phyloP scores from a whole-genome alignment of 2,113 vertebrate genomes.

The Seriola rivoliana region DNA sequence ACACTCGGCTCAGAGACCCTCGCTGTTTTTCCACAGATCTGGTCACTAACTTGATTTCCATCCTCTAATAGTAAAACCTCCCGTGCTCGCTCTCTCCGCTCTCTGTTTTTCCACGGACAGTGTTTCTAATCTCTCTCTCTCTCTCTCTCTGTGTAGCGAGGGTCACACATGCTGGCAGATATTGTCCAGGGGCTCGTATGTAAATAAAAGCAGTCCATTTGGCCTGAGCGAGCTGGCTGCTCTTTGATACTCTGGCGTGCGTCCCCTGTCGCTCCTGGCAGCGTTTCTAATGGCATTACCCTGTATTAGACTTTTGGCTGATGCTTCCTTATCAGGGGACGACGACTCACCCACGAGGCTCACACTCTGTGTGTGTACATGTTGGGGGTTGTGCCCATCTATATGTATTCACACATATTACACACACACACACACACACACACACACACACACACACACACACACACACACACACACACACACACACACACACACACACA shows the following conservation, averaged over 20 bases:
- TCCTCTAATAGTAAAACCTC: constrained; percentile 28
- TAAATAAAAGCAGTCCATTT: constrained; percentile 75
- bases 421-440: constrained; percentile 7
- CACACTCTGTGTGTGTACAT: constrained; percentile 10
- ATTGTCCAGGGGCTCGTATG: constrained; percentile 67
- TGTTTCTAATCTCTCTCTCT: constrained; percentile 26
- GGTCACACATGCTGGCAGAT: constrained; percentile 57
- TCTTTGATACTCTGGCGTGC: constrained; percentile 68
- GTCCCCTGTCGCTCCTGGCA: constrained; percentile 66
- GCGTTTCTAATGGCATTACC: constrained; percentile 75
- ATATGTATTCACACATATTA: not conserved
- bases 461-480: not conserved
- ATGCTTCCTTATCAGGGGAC: constrained; percentile 48
- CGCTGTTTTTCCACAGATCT: constrained; percentile 53
- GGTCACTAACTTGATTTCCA: constrained; percentile 52
- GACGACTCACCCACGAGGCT: constrained; percentile 12
- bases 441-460: no score
- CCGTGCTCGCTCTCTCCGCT: not conserved
- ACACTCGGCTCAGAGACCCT: constrained; percentile 30
- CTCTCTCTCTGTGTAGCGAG: not conserved
- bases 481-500: constrained; percentile 8
- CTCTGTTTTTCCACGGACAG: constrained; percentile 14
- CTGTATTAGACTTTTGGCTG: constrained; percentile 78
- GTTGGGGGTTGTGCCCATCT: not conserved
- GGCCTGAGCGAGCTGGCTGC: constrained; percentile 60